phyloP scores from a whole-genome alignment of 2,797 vertebrate species.

The Chelon labrosus region DNA sequence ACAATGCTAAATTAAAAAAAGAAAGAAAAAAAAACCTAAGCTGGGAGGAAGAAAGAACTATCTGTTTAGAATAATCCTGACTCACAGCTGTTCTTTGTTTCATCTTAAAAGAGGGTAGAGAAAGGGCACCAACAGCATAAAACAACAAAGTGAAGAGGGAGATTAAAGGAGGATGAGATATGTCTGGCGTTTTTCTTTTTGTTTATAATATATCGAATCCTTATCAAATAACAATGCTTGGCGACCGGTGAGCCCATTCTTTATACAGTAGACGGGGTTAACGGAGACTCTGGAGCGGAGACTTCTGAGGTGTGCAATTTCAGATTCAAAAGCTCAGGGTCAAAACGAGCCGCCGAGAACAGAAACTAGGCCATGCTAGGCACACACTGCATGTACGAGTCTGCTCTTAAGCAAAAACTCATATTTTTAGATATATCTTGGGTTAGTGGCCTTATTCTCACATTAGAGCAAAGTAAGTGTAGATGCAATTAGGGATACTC shows the following conservation, averaged over 20 bases:
- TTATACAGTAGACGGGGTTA: slow-evolving; percentile 2
- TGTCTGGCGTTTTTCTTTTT: slow-evolving; percentile 24
- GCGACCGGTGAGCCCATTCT: not conserved
- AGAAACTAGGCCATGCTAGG: slow-evolving; percentile 12
- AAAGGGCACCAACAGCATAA: slow-evolving; percentile 42
- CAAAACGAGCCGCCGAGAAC: slow-evolving; percentile 11
- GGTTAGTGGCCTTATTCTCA: not conserved
- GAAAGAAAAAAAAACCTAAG: slow-evolving; percentile 5
- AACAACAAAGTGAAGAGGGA: slow-evolving; percentile 37
- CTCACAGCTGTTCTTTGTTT: slow-evolving; percentile 68
- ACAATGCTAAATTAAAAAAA: slow-evolving; percentile 57
- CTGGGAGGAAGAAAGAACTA: slow-evolving; percentile 33
- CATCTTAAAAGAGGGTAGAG: slow-evolving; percentile 10
- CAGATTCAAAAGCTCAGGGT: slow-evolving; percentile 28
- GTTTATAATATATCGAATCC: slow-evolving; percentile 38
- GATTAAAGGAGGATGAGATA: slow-evolving; percentile 45
- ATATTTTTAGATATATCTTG: not conserved
- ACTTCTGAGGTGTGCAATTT: slow-evolving; percentile 23
- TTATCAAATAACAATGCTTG: slow-evolving; percentile 41
- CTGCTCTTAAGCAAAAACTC: not conserved
- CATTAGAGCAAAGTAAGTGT: not conserved
- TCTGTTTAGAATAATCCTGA: slow-evolving; percentile 72
- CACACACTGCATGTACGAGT: not conserved
- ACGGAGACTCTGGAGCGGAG: slow-evolving; percentile 7
- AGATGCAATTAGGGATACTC: too few relatives aligned